Evolutionary conservation across 92 coral and sea anemone genomes (phyloP).

Genomic region (Palythoa grandis): DNA sequence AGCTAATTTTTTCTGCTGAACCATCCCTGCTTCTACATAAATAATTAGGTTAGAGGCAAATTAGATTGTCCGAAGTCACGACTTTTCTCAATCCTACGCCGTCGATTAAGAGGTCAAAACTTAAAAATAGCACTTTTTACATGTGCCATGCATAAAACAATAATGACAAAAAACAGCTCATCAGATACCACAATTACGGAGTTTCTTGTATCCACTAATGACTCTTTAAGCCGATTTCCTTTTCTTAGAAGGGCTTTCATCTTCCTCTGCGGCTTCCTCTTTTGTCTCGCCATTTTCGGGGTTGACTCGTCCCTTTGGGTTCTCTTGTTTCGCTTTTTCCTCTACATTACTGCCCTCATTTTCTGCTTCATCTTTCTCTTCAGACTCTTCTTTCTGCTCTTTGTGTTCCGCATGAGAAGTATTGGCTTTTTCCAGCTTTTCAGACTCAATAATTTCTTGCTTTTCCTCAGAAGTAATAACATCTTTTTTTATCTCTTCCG

Average conservation of each 20-base stretch:
- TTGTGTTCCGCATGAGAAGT: conserved; percentile 45
- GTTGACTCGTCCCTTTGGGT: conserved; percentile 6
- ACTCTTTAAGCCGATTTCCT: conserved; percentile 57
- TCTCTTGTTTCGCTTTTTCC: conserved; percentile 13
- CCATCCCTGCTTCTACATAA: neutral
- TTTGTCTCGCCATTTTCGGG: conserved; percentile 8
- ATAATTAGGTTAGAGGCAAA: neutral
- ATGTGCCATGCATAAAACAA: neutral
- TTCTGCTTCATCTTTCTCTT: conserved; percentile 7
- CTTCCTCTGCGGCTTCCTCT: conserved; percentile 59
- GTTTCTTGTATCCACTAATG: neutral
- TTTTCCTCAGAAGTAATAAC: neutral
- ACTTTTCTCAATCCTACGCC: neutral
- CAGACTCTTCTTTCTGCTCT: conserved; percentile 45
- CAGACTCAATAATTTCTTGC: conserved; percentile 45
- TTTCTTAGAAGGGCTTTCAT: conserved; percentile 74
- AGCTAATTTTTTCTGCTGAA: conserved; percentile 3
- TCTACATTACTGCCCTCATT: conserved; percentile 32
- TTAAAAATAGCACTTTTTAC: conserved; percentile 31
- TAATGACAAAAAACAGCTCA: neutral
- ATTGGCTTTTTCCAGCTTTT: conserved; percentile 57
- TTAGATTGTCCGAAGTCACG: neutral
- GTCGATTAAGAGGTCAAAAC: neutral
- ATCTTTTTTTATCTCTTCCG: conserved; percentile 9
- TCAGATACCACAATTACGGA: neutral